Evolutionary conservation across 2,888 invertebrate genomes (phyloP).

Genomic region (Netelia fuscicornis): DNA sequence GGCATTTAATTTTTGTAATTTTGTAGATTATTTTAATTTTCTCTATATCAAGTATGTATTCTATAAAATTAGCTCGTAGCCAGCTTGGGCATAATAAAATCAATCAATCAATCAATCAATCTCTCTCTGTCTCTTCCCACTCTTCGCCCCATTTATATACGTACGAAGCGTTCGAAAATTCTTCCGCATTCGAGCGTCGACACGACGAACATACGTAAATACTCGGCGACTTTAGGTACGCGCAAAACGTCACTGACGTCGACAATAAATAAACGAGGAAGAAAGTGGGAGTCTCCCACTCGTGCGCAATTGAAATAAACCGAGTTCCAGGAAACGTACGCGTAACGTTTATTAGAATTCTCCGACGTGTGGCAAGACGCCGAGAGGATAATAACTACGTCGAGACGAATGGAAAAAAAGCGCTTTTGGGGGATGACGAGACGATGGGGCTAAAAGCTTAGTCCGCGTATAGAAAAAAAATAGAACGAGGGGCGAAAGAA

Average conservation of each 20-base stretch:
- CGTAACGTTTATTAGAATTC: slow-evolving; percentile 59
- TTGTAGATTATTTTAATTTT: too few relatives aligned
- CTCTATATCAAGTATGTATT: too few relatives aligned
- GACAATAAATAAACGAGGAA: slow-evolving; percentile 9
- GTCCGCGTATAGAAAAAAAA: too few relatives aligned
- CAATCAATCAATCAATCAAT: too few relatives aligned
- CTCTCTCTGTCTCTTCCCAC: background rate
- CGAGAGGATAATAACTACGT: slow-evolving; percentile 8
- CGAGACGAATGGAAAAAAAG: too few relatives aligned
- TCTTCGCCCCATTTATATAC: background rate
- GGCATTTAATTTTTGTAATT: too few relatives aligned
- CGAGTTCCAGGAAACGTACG: slow-evolving; percentile 44
- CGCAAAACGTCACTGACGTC: background rate
- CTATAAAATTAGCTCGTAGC: too few relatives aligned
- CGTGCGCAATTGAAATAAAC: slow-evolving; percentile 54
- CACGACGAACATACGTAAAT: slow-evolving; percentile 1
- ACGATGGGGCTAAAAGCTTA: background rate
- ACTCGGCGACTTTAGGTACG: background rate
- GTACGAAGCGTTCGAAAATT: slow-evolving; percentile 51
- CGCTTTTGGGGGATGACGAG: background rate
- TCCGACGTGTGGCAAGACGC: slow-evolving; percentile 37
- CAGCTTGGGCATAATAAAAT: too few relatives aligned
- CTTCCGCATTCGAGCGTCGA: background rate
- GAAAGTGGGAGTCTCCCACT: slow-evolving; percentile 10
- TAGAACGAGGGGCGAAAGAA: background rate